phyloP scores from a whole-genome alignment of 2,888 invertebrate genomes.

The Epiperipatus broadwayi region DNA sequence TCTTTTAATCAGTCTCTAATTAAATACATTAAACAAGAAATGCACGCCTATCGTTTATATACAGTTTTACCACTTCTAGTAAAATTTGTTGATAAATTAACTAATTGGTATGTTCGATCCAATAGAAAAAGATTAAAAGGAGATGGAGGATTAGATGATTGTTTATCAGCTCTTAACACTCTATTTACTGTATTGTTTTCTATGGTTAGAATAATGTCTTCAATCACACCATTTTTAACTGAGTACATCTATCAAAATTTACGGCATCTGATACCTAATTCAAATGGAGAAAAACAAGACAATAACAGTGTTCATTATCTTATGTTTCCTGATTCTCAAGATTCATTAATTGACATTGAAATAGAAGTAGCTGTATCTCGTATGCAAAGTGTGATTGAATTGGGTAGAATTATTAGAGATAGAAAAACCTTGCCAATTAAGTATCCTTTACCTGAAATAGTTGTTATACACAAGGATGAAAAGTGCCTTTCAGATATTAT shows the following conservation, averaged over 20 bases:
- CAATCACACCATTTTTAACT: slow-evolving; percentile 88
- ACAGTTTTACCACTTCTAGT: slow-evolving; percentile 83
- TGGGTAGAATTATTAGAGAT: slow-evolving; percentile 79
- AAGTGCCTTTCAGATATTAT: slow-evolving; percentile 55
- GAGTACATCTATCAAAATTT: slow-evolving; percentile 86
- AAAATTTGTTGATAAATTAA: slow-evolving; percentile 89
- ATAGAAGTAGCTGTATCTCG: slow-evolving; percentile 74
- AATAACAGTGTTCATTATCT: slow-evolving; percentile 88
- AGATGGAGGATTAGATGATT: slow-evolving; percentile 58
- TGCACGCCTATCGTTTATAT: slow-evolving; percentile 78
- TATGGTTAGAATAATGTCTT: slow-evolving; percentile 82
- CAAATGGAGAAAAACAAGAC: slow-evolving; percentile 27
- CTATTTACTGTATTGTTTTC: slow-evolving; percentile 68
- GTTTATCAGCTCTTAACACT: slow-evolving; percentile 62
- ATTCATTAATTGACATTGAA: slow-evolving; percentile 49
- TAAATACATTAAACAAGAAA: slow-evolving; percentile 69
- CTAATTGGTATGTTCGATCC: slow-evolving; percentile 97
- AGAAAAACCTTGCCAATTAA: slow-evolving; percentile 76
- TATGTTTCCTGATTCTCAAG: slow-evolving; percentile 54
- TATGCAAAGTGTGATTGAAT: slow-evolving; percentile 87
- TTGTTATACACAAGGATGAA: slow-evolving; percentile 73
- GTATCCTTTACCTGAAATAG: slow-evolving; percentile 84
- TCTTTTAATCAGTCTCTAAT: slow-evolving; percentile 87
- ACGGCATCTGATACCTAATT: slow-evolving; percentile 44
- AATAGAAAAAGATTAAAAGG: slow-evolving; percentile 88